These are phyloP conservation scores for Mobula birostris DNA, from an alignment of 2,113 vertebrate species.

Conservation along the genomic window DNA sequence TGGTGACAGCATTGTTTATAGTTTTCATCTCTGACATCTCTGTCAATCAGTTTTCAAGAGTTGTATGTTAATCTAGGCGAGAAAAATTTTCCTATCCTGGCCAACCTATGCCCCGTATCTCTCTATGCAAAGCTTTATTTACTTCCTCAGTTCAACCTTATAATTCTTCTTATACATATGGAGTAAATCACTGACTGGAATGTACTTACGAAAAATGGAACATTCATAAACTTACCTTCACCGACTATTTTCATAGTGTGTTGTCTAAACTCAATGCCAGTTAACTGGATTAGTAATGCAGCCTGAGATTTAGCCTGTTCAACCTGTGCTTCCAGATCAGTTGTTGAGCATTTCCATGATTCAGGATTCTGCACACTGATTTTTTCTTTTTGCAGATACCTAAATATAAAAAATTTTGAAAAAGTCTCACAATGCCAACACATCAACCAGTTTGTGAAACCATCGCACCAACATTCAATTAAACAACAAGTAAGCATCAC, in stretches of 20 bases:
- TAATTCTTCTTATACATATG: background rate
- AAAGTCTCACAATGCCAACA: background rate
- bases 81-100: background rate
- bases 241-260: slow-evolving; percentile 61
- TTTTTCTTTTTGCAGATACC: background rate
- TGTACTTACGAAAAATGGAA: background rate
- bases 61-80: background rate
- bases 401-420: background rate
- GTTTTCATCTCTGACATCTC: background rate
- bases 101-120: no score
- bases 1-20: background rate
- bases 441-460: no score
- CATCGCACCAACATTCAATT: background rate
- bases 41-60: background rate
- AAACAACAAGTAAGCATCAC: background rate
- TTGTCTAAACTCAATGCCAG: slow-evolving; percentile 61
- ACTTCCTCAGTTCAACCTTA: background rate
- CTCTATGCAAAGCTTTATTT: background rate
- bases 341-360: slow-evolving; percentile 33
- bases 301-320: slow-evolving; percentile 59
- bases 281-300: slow-evolving; percentile 58
- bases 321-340: slow-evolving; percentile 56
- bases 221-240: slow-evolving; percentile 55
- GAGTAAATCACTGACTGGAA: background rate
- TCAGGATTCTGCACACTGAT: background rate